Base-by-base conservation (phyloP, 2,888 invertebrate genomes). In the Meliscaeva auricollis region DNA sequence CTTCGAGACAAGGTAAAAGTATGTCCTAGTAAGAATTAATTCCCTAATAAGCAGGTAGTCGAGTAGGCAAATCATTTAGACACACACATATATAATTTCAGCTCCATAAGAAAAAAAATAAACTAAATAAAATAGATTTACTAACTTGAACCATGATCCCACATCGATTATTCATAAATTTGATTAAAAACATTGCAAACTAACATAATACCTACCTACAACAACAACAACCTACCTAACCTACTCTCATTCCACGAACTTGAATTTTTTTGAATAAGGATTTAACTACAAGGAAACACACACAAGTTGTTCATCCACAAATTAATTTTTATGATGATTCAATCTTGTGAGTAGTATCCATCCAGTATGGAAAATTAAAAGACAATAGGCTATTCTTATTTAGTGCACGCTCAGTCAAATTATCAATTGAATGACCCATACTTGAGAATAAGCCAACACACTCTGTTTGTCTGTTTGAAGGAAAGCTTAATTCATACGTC, bases 401-500 rank as follows among this genome's bases (percentile, higher is more conserved):
- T 26, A 26, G 3, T 26, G 26, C 26, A 26, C 26, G 26, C 4
- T 26, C 26, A 26, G 26, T 26, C 26, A 26, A 26, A 3, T 26
- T 26, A 4, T 26, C 26, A 26, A 32, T 54, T 54, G 9, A 9
- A 9, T 54, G 54, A 32, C 54, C 30, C 9, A 30, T 54, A 54
- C 30, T 32, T 50, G 0, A 32, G 5, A 32, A 54, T 15, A 54
- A 54, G 54, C 54, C 30, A 54, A 32, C 54, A 54, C 11, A 54
- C 30, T 30, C 3, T 54, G 32, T 32, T 54, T 54, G 54, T n/a
- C n/a, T n/a, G n/a, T n/a, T n/a, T n/a, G 4, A 30, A 54, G 9
- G 54, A 54, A 54, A 54, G 30, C 54, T 54, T 9, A 54, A 32
- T 15, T 54, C 15, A 26, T 26, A 46, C 64, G 64, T 64, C 64